Base-by-base conservation (phyloP, 2,113 vertebrate species). In the Henicopernis longicauda region DNA sequence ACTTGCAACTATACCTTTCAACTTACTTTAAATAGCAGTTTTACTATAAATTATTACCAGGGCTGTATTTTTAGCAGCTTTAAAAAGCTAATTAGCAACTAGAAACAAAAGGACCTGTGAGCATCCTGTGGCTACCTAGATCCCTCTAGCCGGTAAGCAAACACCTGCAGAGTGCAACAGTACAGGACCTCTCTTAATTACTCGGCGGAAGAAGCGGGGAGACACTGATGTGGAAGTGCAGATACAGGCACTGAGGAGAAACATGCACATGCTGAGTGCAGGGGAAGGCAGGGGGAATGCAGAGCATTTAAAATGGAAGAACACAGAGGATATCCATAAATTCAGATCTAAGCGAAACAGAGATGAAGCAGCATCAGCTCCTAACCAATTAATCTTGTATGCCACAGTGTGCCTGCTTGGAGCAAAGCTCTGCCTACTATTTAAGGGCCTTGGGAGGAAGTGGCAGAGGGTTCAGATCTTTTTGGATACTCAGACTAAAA, bases 11-110 rank as follows among this genome's bases (percentile, higher is more conserved):
- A 50, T 87, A 97, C 95, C 93, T 97, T 98, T 97, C 96, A 94
- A 94, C 77, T 94, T 95, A 90, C 87, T 61, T 97, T 97, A 98
- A 98, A 97, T 95, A 97, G 97, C 95, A 88, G 71, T 85, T 89
- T 92, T 82, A 88, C 74, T 93, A 94, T 87, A 88, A 95, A 97
- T 94, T 93, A 97, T 97, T 95, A 93, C 66, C 55, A 40, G 62
- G 42, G 55, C 59, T 94, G 38, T 96, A 88, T 93, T 96, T 95
- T 91, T 80, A 97, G 91, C 80, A 91, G 78, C 71, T 93, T 86
- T 9, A 77, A 70, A 90, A 74, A 94, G 71, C 73, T 95, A 94
- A 97, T 95, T 95, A 96, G 67, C 74, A 88, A 85, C 71, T 18
- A 66, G 84, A 96, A 96, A 95, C 73, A 91, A 77, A 80, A 96